Evolutionary conservation across 2,113 vertebrate species (phyloP), one percentile per base, ranked within the genome.

Genomic region (Pluvialis apricaria): DNA sequence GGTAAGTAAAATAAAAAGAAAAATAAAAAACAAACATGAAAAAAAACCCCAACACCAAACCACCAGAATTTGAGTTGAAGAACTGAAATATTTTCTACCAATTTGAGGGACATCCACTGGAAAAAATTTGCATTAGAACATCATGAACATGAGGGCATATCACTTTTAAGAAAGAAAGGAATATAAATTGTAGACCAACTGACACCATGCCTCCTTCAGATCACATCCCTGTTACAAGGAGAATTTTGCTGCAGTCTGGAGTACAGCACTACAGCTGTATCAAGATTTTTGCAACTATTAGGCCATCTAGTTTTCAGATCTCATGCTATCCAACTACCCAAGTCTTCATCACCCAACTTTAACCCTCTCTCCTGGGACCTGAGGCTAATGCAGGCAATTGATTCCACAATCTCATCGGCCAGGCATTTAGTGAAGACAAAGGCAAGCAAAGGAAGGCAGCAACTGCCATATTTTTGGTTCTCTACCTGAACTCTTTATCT

Each of bases 331-430:
- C 65, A 72, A 7, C 17, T 66, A 66, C n/a, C 0, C 0, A 82
- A 58, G 29, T 34, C n/a, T 31, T 76, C 31, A 77, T 19, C 29
- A 21, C 11, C 31, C 5, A 61, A 68, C 20, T 60, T 86, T 6
- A 42, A 68, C 0, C 0, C 3, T 28, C 21, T 57, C 6, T 62
- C n/a, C 31, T 40, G 11, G 13, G 70, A 54, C 34, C 21, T 16
- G 3, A 87, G 16, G 40, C 15, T 61, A 65, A 29, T 5, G 6
- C 11, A 78, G 22, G 12, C 18, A 70, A 45, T 36, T 36, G 18
- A 82, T 28, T 61, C 19, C 36, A 61, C 12, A 45, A 19, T 3
- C 15, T 6, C 15, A 70, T 7, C 3, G 3, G 26, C 36, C 49
- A 70, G 21, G 9, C 13, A 86, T 44, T 36, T 42, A 13, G 32